Conservation (phyloP, 2,113 vertebrate species). For the Austrofundulus limnaeus region DNA sequence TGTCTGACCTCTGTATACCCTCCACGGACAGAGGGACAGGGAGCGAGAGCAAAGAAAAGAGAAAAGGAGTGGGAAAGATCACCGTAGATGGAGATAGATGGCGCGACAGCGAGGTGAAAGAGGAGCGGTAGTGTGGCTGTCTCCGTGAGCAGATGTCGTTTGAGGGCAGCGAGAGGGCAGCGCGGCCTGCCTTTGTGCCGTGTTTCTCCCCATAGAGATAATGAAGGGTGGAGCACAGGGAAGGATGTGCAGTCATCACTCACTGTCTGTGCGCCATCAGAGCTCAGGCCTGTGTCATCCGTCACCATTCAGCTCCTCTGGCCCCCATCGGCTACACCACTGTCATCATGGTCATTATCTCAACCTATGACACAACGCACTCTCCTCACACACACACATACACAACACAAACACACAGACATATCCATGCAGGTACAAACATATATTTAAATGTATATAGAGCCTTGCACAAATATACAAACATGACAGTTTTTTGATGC, state of each 20-base stretch:
- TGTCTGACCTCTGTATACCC: conserved; percentile 73
- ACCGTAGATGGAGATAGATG: conserved; percentile 76
- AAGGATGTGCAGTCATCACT: conserved; percentile 88
- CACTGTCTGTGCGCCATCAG: conserved; percentile 92
- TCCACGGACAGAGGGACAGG: conserved; percentile 61
- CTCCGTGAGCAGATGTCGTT: conserved; percentile 77
- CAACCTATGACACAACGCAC: conserved; percentile 59
- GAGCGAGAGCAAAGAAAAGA: conserved; percentile 55
- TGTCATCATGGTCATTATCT: conserved; percentile 97
- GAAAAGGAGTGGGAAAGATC: conserved; percentile 70
- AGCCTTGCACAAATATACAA: neutral
- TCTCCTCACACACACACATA: conserved; percentile 30
- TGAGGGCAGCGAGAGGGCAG: conserved; percentile 78
- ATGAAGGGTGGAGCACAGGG: conserved; percentile 88
- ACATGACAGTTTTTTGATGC: neutral
- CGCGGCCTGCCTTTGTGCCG: conserved; percentile 72
- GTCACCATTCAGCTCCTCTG: conserved; percentile 91
- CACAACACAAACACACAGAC: conserved; percentile 16
- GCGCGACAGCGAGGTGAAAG: conserved; percentile 74
- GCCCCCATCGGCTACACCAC: conserved; percentile 84
- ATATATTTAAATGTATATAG: conserved; percentile 13
- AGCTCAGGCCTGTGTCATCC: conserved; percentile 88
- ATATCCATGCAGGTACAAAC: conserved; percentile 33
- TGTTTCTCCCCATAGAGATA: conserved; percentile 85
- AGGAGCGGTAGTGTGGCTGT: conserved; percentile 63